These are phyloP conservation scores for Orycteropus afer DNA, from an alignment of 2,113 vertebrate genomes.

Conservation along the genomic window DNA sequence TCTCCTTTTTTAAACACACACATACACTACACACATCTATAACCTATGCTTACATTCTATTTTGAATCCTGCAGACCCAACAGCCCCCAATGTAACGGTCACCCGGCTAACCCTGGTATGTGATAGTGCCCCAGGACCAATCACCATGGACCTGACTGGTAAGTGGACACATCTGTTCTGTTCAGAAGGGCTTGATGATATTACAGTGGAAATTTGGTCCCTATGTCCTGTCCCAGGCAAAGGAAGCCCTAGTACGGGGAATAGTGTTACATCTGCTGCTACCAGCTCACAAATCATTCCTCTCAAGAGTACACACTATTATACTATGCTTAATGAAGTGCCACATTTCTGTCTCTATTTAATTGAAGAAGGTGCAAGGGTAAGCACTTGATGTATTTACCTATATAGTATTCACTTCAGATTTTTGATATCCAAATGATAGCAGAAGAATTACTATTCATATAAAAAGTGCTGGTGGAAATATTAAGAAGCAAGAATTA, in stretches of 20 bases:
- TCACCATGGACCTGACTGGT: slow-evolving; percentile 92
- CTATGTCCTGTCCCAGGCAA: not conserved
- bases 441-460: not conserved
- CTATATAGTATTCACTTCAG: not conserved
- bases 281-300: not conserved
- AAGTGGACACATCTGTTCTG: slow-evolving; percentile 62
- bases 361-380: not conserved
- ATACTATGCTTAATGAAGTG: not conserved
- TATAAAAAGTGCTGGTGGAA: not conserved
- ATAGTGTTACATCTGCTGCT: not conserved
- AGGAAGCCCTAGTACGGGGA: not conserved
- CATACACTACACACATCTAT: not conserved
- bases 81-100: slow-evolving; percentile 88
- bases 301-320: not conserved
- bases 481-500: not conserved
- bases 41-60: not conserved
- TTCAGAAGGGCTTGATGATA: not conserved
- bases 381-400: not conserved
- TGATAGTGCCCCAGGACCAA: slow-evolving; percentile 86
- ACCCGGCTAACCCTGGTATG: slow-evolving; percentile 89
- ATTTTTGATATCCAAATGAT: not conserved
- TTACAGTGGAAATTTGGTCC: not conserved
- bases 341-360: not conserved
- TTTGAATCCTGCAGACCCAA: slow-evolving; percentile 85
- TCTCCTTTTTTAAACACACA: not conserved